Base-by-base conservation (phyloP, 2,113 vertebrate species). In the Eudyptes chrysolophus region DNA sequence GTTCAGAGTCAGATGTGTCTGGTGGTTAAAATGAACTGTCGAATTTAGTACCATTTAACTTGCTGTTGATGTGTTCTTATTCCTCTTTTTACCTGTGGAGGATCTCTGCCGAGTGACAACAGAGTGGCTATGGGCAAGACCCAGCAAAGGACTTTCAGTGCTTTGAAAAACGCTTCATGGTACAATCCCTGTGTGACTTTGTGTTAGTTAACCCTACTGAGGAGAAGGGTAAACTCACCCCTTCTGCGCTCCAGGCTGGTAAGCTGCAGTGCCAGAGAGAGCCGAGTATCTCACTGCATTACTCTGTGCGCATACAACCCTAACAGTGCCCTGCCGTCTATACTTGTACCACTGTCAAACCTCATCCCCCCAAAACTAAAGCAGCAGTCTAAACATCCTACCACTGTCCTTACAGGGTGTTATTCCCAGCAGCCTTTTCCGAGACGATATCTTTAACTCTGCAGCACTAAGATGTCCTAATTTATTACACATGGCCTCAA, bases 101-200 rank as follows among this genome's bases (percentile, higher is more conserved):
- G 5, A 15, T 26, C 6, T 68, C 32, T 27, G 25, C 14, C 3
- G 1, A 27, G 11, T 19, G 11, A 36, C n/a, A 44, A 11, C 1
- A 4, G 36, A 78, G n/a, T 27, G 30, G 64, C 42, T 51, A 36
- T 20, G 22, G 38, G 38, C 70, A 76, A 60, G 30, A 71, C 16
- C n/a, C 40, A 84, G 26, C 13, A 40, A 40, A 74, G 11, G 29
- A n/a, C 40, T 48, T 84, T 14, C 12, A 48, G 21, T 58, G 34
- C 38, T 69, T 52, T 83, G 30, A 69, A 68, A 68, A 68, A 68
- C 18, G 40, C 22, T 40, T 52, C 9, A 36, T 18, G 49, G 20
- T 26, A 70, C 16, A 57, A 26, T 49, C 40, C 18, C 18, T n/a
- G 26, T 30, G 12, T 64, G 65, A 42, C 15, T 51, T 22, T 40